Percentiles rank a stretch among this genome's conserved stretches.
Conservation (phyloP, 2,888 invertebrate genomes). For the Eumacrocentrus americanus region DNA sequence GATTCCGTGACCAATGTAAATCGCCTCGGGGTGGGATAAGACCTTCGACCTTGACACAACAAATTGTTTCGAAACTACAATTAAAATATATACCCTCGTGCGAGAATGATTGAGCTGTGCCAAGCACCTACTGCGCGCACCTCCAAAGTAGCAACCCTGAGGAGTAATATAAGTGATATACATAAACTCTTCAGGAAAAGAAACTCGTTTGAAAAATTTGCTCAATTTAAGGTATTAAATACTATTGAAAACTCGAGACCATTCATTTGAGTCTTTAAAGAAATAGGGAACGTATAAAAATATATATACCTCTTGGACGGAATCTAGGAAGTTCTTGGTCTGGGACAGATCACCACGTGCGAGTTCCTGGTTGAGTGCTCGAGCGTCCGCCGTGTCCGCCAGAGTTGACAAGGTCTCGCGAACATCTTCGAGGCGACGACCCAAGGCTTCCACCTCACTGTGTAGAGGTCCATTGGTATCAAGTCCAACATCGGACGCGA, state of each 20-base stretch:
- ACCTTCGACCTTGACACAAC: conserved; percentile 60
- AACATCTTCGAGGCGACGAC: conserved; percentile 76
- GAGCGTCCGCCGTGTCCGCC: conserved; percentile 78
- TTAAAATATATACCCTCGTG: conserved; percentile 56
- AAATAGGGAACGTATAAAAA: too few relatives aligned
- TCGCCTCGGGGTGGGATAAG: conserved; percentile 48
- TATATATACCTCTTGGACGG: conserved; percentile 75
- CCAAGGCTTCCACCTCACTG: conserved; percentile 79
- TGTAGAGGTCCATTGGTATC: conserved; percentile 74
- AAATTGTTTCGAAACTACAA: conserved; percentile 62
- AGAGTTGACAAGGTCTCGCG: conserved; percentile 75
- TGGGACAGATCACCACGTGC: conserved; percentile 66
- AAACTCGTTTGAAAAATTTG: neutral
- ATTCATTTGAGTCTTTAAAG: too few relatives aligned
- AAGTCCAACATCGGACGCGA: conserved; percentile 79
- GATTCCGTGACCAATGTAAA: conserved; percentile 61
- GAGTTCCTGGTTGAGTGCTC: conserved; percentile 66
- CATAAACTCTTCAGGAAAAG: neutral
- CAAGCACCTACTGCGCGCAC: conserved; percentile 54
- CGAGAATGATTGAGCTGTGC: conserved; percentile 58
- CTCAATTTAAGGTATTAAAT: too few relatives aligned
- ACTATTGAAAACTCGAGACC: too few relatives aligned
- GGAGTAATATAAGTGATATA: conserved; percentile 12
- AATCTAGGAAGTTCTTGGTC: conserved; percentile 70
- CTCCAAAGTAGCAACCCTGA: conserved; percentile 29